Percentiles rank a stretch among this genome's conserved stretches.
Conservation (phyloP, 2,113 vertebrate species). For the Dromaius novaehollandiae region DNA sequence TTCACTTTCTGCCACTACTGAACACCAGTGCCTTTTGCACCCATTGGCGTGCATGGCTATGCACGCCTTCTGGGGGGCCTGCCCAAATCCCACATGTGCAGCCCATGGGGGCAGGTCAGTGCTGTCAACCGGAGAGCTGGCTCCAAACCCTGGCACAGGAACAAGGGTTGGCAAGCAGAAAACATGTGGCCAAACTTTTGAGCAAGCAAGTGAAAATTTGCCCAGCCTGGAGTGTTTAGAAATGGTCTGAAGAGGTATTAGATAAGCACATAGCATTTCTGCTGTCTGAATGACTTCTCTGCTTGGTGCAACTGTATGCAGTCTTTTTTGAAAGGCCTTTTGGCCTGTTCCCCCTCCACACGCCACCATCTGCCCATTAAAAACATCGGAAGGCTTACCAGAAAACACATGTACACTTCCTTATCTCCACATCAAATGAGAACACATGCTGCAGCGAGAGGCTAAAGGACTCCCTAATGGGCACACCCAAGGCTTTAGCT, state of each 20-base stretch:
- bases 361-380: not conserved
- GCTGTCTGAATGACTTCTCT: not conserved
- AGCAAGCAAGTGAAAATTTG: not conserved
- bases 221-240: not conserved
- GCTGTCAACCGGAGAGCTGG: not conserved
- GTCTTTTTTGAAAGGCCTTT: not conserved
- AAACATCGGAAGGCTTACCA: not conserved
- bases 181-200: not conserved
- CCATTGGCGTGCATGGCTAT: not conserved
- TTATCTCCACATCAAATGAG: not conserved
- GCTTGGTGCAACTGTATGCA: not conserved
- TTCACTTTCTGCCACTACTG: not conserved
- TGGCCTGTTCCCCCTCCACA: not conserved
- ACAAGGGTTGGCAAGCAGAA: not conserved
- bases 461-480: not conserved
- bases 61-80: not conserved
- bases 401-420: not conserved
- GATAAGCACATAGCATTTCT: not conserved
- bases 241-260: not conserved
- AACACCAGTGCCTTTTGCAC: rapidly evolving
- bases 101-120: not conserved
- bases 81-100: rapidly evolving
- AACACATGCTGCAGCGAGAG: not conserved
- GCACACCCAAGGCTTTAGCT: too few species aligned
- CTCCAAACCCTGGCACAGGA: not conserved